These are phyloP conservation scores for Mystacides longicornis DNA, from an alignment of 2,888 invertebrate species.

Conservation along the genomic window DNA sequence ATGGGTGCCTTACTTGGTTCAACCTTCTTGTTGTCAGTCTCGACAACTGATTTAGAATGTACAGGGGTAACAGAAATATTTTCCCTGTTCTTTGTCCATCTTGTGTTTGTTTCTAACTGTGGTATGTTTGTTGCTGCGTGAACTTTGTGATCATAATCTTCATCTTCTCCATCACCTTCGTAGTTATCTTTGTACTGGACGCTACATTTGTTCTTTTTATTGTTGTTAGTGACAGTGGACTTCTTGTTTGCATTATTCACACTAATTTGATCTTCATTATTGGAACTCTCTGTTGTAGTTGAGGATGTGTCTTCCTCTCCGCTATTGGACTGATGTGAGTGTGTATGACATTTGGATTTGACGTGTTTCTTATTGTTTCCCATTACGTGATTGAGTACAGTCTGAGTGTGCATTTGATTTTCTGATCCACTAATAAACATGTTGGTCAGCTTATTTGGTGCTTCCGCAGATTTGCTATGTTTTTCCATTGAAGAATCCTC, in stretches of 20 bases:
- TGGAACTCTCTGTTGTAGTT: constrained; percentile 62
- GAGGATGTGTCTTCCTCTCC: constrained; percentile 63
- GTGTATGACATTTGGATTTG: constrained; percentile 27
- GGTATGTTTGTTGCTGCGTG: constrained; percentile 7
- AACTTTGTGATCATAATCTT: constrained; percentile 31
- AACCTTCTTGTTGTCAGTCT: constrained; percentile 27
- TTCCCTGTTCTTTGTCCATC: constrained; percentile 29
- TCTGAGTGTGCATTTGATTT: constrained; percentile 30
- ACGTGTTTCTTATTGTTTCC: constrained; percentile 27
- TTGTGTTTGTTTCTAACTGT: constrained; percentile 13
- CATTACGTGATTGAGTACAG: constrained; percentile 6
- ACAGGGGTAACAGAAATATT: constrained; percentile 10
- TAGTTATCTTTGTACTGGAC: constrained; percentile 41
- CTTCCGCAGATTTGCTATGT: constrained; percentile 20
- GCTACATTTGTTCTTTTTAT: constrained; percentile 28
- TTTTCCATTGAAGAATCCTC: constrained; percentile 19
- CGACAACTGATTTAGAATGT: constrained; percentile 12
- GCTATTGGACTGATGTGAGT: constrained; percentile 29
- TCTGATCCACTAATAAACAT: constrained; percentile 30
- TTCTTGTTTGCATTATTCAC: constrained; percentile 28
- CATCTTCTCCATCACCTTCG: constrained; percentile 42
- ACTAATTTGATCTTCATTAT: constrained; percentile 49
- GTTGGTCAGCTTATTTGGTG: constrained; percentile 19
- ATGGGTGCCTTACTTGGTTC: constrained; percentile 29
- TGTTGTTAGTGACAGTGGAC: constrained; percentile 10